Percentiles rank a stretch among this genome's conserved stretches.
These are phyloP conservation scores for Cavia porcellus DNA, from an alignment of 2,113 vertebrate genomes.

Conservation along the genomic window DNA sequence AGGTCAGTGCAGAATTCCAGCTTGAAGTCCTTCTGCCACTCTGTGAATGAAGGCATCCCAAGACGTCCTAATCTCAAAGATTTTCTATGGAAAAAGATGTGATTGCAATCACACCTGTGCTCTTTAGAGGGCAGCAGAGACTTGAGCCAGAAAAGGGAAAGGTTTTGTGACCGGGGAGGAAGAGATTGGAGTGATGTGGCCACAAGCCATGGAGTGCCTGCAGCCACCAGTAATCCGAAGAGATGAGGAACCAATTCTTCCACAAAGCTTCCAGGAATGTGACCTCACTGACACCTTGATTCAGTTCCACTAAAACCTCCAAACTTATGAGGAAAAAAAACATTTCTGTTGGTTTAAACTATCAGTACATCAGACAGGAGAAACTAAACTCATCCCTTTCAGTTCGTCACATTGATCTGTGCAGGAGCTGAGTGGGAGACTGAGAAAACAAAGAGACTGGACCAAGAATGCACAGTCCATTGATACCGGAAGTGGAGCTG, in stretches of 20 bases:
- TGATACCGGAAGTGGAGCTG: not conserved
- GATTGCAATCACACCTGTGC: not conserved
- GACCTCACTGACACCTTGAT: not conserved
- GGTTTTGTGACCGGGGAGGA: not conserved
- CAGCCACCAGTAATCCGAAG: not conserved
- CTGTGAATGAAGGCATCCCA: not conserved
- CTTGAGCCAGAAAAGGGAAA: not conserved
- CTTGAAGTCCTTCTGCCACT: not conserved
- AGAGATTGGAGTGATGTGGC: not conserved
- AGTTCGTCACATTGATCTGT: not conserved
- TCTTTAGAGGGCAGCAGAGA: not conserved
- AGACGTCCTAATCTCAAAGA: not conserved
- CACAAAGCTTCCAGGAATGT: fast-evolving
- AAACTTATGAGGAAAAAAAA: not conserved
- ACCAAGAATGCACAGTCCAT: not conserved
- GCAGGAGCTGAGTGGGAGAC: not conserved
- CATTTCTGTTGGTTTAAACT: not conserved
- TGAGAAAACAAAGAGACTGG: not conserved
- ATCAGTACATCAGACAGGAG: not conserved
- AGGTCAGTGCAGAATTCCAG: not conserved
- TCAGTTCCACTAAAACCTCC: not conserved
- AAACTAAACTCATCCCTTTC: not conserved
- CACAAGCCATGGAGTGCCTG: not conserved
- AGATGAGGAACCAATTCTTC: not conserved
- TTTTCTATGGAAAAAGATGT: not conserved